Evolutionary conservation across 2,888 invertebrate species (phyloP).

Genomic region (Napeogenes inachia): DNA sequence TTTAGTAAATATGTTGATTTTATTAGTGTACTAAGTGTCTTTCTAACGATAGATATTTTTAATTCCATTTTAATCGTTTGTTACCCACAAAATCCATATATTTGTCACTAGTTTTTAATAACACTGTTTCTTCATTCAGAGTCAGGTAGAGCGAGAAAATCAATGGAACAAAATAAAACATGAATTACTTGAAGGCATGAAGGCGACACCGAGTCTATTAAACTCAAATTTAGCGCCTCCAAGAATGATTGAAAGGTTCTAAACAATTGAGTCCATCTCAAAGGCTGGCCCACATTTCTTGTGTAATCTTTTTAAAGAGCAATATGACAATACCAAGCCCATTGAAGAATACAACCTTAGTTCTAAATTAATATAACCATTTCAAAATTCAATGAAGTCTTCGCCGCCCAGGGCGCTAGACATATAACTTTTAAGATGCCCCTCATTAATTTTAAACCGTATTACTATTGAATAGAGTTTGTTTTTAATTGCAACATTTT

Average conservation of each 20-base stretch:
- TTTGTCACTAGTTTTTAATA: constrained; percentile 4
- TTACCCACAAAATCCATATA: not conserved
- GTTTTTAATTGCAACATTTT: constrained; percentile 18
- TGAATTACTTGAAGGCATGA: constrained; percentile 52
- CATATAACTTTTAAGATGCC: not conserved
- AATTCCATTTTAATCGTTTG: too few relatives aligned
- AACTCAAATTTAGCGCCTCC: constrained; percentile 71
- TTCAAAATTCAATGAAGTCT: constrained; percentile 58
- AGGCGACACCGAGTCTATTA: constrained; percentile 75
- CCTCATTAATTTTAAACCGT: constrained; percentile 12
- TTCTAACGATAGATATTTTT: too few relatives aligned
- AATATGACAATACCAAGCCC: constrained; percentile 61
- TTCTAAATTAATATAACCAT: constrained; percentile 69
- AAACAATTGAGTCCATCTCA: constrained; percentile 72
- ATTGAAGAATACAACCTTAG: constrained; percentile 54
- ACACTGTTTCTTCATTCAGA: constrained; percentile 25
- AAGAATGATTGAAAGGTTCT: constrained; percentile 68
- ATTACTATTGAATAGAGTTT: constrained; percentile 29
- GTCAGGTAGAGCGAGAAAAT: constrained; percentile 53
- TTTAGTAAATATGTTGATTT: too few relatives aligned
- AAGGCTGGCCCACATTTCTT: constrained; percentile 70
- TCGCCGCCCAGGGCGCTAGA: constrained; percentile 58
- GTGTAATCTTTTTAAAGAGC: constrained; percentile 68
- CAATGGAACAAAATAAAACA: constrained; percentile 59
- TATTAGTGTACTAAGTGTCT: too few relatives aligned